Conservation (phyloP, 2,797 vertebrate species). For the Tamandua tetradactyla region DNA sequence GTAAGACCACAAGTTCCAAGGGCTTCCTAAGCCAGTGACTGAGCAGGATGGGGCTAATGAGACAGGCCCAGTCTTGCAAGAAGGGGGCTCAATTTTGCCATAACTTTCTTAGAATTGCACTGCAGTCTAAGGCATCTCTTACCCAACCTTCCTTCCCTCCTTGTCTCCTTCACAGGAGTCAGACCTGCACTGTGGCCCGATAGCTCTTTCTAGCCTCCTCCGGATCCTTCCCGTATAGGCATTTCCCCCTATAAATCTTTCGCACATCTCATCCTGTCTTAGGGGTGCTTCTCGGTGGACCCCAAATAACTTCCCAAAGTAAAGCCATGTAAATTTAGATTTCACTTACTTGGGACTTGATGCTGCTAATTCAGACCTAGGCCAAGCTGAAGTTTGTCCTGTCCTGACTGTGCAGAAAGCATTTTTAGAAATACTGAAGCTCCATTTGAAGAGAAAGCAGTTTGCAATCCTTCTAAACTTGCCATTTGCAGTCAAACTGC, state of each 20-base stretch:
- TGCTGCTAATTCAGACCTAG: not conserved
- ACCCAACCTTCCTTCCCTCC: not conserved
- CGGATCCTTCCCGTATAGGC: not conserved
- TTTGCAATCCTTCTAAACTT: not conserved
- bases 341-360: not conserved
- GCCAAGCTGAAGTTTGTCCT: not conserved
- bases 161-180: not conserved
- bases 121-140: not conserved
- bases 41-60: not conserved
- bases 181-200: not conserved
- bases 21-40: not conserved
- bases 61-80: not conserved
- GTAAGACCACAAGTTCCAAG: fast-evolving
- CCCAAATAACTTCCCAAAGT: not conserved
- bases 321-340: not conserved
- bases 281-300: not conserved
- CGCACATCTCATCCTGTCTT: not conserved
- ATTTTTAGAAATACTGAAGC: not conserved
- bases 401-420: not conserved
- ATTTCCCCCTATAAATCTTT: not conserved
- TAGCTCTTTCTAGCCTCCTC: not conserved
- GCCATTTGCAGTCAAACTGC: not conserved
- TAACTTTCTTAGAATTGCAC: not conserved
- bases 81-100: not conserved
- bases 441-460: not conserved